Base-by-base conservation (phyloP, 2,113 vertebrate species). In the Myrmecophaga tridactyla region DNA sequence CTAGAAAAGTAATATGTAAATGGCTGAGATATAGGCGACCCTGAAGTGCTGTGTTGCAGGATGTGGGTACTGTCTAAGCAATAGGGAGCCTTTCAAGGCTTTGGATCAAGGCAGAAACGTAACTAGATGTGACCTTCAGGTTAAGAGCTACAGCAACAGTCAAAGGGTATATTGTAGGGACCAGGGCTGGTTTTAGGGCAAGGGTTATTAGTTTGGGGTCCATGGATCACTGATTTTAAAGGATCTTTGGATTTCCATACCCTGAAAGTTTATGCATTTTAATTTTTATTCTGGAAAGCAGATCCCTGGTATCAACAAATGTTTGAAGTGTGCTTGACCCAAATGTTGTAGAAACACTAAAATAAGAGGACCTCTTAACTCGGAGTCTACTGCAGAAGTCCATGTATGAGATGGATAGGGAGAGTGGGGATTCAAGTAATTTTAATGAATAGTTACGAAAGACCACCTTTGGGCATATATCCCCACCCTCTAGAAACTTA, bases 261-360 rank as follows among this genome's bases (percentile, higher is more conserved):
- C 34, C 81, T 88, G 53, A 85, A 95, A 89, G 10, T 46, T 58
- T 72, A 48, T 73, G 13, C 27, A 88, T n/a, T 56, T 92, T 86
- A 34, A 62, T 48, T 76, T 83, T 72, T 63, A 31, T 41, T 17
- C n/a, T 58, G 34, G 6, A 12, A 18, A 34, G 85, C 3, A 69
- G 21, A 53, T 67, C 4, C 17, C 31, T 60, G 7, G 14, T 11
- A 77, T 95, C 75, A 58, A 29, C 4, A 70, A 39, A 51, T 65
- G 94, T 92, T 73, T 69, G 83, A 58, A 82, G 58, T 82, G 27
- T 86, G 92, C 31, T 90, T 90, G 65, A 62, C 27, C 14, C 60
- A 18, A 34, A 31, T 56, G 18, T 85, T 70, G 3, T 25, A 48
- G 41, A 88, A 39, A 0, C 21, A 58, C 21, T 81, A 18, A 63